Evolutionary conservation across 2,113 vertebrate genomes (phyloP).

Genomic region (Tricholaema leucomelas): DNA sequence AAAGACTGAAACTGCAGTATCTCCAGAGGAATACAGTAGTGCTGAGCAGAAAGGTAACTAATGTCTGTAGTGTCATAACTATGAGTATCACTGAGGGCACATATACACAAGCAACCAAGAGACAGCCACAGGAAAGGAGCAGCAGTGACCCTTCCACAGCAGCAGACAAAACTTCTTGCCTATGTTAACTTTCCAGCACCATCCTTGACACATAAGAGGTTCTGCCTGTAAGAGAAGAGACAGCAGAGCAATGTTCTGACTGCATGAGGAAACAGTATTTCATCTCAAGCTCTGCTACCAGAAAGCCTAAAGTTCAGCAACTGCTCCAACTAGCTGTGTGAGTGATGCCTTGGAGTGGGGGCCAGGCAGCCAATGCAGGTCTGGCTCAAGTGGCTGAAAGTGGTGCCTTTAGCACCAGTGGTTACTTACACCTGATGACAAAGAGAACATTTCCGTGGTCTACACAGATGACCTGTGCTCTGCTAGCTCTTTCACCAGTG

Average conservation of each 20-base stretch:
- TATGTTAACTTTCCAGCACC: background rate
- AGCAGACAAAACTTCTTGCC: background rate
- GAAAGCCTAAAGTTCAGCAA: background rate
- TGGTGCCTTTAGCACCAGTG: background rate
- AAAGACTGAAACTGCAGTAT: background rate
- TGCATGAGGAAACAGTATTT: background rate
- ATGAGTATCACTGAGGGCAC: background rate
- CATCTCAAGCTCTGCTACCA: background rate
- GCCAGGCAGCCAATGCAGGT: background rate
- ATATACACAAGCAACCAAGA: background rate
- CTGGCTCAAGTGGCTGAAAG: background rate
- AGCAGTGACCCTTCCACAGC: background rate
- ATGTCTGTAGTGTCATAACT: background rate
- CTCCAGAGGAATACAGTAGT: background rate
- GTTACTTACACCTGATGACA: background rate
- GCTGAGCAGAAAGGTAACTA: background rate
- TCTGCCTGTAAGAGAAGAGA: background rate
- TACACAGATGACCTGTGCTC: background rate
- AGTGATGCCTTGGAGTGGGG: background rate
- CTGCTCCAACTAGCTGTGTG: background rate
- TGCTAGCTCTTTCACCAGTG: background rate
- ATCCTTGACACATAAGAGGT: rapidly evolving
- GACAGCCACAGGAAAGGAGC: background rate
- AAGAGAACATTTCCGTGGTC: background rate
- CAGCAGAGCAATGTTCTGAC: background rate